Percentiles rank a stretch among this genome's conserved stretches.
phyloP scores from a whole-genome alignment of 2,888 invertebrate genomes.

The Diarsia rubi region DNA sequence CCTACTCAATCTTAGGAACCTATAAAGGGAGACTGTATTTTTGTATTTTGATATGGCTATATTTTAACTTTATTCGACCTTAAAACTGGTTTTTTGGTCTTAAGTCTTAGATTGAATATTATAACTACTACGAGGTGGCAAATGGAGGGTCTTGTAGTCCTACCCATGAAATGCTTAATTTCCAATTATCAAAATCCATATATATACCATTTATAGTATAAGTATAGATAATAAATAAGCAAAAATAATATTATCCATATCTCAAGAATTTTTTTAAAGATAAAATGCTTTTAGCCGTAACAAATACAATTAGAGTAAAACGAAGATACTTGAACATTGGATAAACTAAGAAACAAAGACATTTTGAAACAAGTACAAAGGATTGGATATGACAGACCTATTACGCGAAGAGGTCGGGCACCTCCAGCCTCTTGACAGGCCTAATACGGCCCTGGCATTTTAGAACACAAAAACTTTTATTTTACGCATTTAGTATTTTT shows the following conservation, averaged over 20 bases:
- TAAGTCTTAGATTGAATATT: neutral
- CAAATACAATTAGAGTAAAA: constrained; percentile 44
- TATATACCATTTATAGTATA: too few relatives aligned
- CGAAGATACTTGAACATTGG: constrained; percentile 25
- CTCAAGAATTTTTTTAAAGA: constrained; percentile 26
- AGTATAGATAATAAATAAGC: neutral
- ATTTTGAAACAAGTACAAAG: constrained; percentile 49
- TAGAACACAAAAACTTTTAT: neutral
- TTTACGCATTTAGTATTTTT: neutral
- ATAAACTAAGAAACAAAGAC: constrained; percentile 56
- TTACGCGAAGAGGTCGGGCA: constrained; percentile 29
- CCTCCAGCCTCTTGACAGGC: constrained; percentile 1
- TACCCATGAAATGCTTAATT: too few relatives aligned
- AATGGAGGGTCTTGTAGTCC: too few relatives aligned
- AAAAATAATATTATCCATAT: neutral
- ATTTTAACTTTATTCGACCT: too few relatives aligned
- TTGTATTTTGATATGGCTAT: neutral
- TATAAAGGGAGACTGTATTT: neutral
- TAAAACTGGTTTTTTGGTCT: neutral
- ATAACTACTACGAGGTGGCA: neutral
- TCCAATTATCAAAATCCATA: neutral
- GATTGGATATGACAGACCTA: constrained; percentile 48
- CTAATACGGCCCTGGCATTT: constrained; percentile 30
- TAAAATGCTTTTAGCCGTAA: constrained; percentile 31
- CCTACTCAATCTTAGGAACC: neutral